phyloP scores from a whole-genome alignment of 2,113 vertebrate species.

The Stictonetta naevosa region DNA sequence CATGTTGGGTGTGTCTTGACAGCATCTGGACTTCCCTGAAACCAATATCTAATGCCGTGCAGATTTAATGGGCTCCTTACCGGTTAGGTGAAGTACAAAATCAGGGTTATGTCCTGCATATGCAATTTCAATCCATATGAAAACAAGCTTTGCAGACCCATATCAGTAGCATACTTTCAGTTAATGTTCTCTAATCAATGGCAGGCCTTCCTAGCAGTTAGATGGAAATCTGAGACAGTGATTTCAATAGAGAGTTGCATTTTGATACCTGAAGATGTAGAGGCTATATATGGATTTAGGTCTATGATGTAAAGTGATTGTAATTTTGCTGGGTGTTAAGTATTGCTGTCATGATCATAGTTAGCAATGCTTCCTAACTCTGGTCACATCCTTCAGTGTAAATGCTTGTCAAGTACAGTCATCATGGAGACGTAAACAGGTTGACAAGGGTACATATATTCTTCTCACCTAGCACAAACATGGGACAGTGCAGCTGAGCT shows the following conservation, averaged over 20 bases:
- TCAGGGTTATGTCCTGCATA: neutral
- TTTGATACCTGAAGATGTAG: neutral
- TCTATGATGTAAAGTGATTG: neutral
- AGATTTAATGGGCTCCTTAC: neutral
- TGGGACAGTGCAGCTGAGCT: neutral
- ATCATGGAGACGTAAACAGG: neutral
- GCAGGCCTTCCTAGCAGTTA: neutral
- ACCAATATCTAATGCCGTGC: neutral
- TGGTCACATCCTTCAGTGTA: neutral
- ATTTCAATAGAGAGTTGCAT: neutral
- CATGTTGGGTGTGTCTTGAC: neutral
- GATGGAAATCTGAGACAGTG: neutral
- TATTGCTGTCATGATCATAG: neutral
- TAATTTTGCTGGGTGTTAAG: neutral
- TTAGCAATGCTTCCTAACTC: neutral
- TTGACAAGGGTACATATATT: neutral
- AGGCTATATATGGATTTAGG: neutral
- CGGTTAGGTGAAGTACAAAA: rapidly evolving
- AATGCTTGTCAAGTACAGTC: neutral
- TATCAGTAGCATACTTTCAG: neutral
- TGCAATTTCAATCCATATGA: neutral
- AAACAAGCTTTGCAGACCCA: neutral
- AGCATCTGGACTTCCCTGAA: neutral
- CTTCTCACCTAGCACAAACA: neutral
- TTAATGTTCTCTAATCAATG: neutral